phyloP scores from a whole-genome alignment of 1,140 invertebrate species.

The Cotesia chilonis region DNA sequence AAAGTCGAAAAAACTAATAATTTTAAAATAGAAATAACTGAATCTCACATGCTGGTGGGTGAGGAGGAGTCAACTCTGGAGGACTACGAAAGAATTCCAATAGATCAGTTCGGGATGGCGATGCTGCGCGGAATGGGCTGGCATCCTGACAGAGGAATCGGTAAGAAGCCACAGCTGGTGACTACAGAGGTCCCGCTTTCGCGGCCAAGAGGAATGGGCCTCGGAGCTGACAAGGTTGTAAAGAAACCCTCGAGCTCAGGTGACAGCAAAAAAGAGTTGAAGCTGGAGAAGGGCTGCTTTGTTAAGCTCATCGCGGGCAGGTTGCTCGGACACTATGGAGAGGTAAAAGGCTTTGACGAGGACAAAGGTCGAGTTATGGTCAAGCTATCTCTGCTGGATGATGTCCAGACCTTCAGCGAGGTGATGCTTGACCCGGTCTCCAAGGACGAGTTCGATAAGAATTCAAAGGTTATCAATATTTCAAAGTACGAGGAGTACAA shows the following conservation, averaged over 20 bases:
- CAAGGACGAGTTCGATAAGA: conserved; percentile 80
- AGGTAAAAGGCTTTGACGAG: conserved; percentile 87
- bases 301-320: conserved; percentile 78
- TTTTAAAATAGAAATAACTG: not conserved
- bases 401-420: conserved; percentile 79
- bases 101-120: conserved; percentile 88
- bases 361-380: conserved; percentile 82
- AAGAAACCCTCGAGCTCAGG: conserved; percentile 63
- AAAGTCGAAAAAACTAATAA: conserved; percentile 46
- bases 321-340: conserved; percentile 80
- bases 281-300: conserved; percentile 73
- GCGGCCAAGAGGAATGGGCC: conserved; percentile 88
- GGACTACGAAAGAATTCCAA: conserved; percentile 90
- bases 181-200: conserved; percentile 69
- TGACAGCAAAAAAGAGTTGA: conserved; percentile 70
- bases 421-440: conserved; percentile 79
- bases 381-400: conserved; percentile 77
- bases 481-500: conserved; percentile 41
- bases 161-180: conserved; percentile 69
- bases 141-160: conserved; percentile 78
- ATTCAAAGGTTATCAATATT: conserved; percentile 83
- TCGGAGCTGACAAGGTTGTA: conserved; percentile 83
- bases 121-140: conserved; percentile 96
- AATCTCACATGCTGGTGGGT: conserved; percentile 25
- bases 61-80: conserved; percentile 75